Evolutionary conservation across 1,140 invertebrate genomes (phyloP).

Genomic region (Phthorimaea operculella): DNA sequence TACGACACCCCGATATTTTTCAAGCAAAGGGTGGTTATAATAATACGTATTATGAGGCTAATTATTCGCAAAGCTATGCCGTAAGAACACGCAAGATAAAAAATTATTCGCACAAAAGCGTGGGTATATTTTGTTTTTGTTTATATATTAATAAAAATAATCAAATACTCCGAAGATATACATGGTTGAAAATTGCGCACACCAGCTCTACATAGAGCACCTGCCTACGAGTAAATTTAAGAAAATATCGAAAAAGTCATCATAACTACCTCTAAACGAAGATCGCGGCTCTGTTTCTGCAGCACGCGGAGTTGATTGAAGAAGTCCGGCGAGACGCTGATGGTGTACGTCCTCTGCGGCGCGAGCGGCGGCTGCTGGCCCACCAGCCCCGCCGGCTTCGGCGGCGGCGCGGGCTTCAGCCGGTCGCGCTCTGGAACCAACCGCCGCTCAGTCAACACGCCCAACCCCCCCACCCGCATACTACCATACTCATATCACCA

Average conservation of each 20-base stretch:
- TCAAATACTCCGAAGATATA: too few species aligned
- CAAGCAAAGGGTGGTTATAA: too few species aligned
- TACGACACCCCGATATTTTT: too few species aligned
- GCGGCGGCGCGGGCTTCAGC: conserved; percentile 85
- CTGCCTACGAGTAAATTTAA: too few species aligned
- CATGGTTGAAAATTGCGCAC: too few species aligned
- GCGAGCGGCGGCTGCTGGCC: conserved; percentile 62
- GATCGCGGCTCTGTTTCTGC: conserved; percentile 90
- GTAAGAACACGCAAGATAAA: too few species aligned
- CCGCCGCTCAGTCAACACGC: conserved; percentile 6
- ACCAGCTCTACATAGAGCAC: too few species aligned
- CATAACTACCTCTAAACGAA: conserved; percentile 82
- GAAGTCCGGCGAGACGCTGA: conserved; percentile 81
- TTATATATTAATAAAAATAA: too few species aligned
- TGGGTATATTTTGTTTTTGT: too few species aligned
- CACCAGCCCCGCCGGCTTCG: conserved; percentile 82
- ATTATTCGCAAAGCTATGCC: too few species aligned
- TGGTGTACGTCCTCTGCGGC: conserved; percentile 53
- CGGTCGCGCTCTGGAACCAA: conserved; percentile 77
- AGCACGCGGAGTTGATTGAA: conserved; percentile 86
- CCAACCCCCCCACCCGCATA: not conserved
- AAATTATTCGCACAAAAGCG: too few species aligned
- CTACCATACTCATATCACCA: not conserved
- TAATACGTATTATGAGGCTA: too few species aligned
- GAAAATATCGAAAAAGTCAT: not conserved